Evolutionary conservation across 2,113 vertebrate genomes (phyloP).

Genomic region (Lethenteron camtschaticum): DNA sequence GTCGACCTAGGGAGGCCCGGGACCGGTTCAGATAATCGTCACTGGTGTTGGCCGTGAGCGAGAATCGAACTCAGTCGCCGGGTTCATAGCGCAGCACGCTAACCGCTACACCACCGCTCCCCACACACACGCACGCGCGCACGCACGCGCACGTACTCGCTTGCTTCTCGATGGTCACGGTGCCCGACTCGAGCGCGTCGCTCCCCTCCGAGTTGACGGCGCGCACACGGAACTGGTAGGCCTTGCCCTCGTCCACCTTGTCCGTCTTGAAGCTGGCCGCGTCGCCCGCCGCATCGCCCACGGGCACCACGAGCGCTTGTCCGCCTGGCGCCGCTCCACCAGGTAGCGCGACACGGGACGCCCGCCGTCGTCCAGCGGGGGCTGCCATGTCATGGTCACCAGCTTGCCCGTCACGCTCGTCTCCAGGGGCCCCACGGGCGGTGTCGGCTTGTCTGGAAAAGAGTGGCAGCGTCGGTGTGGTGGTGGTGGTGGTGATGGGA

Average conservation of each 20-base stretch:
- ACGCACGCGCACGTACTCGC: too few species aligned
- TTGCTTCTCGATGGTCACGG: slow-evolving; percentile 19
- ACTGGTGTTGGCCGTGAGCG: too few species aligned
- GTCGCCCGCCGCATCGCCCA: slow-evolving; percentile 20
- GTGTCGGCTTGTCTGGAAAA: slow-evolving; percentile 22
- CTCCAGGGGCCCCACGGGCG: slow-evolving; percentile 21
- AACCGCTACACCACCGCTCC: too few species aligned
- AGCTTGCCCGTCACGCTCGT: slow-evolving; percentile 17
- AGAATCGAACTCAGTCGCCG: too few species aligned
- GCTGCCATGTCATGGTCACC: slow-evolving; percentile 28
- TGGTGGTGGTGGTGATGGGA: not conserved
- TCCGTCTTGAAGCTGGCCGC: slow-evolving; percentile 28
- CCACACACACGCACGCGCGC: too few species aligned
- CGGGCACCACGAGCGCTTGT: slow-evolving; percentile 22
- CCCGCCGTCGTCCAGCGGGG: slow-evolving; percentile 19
- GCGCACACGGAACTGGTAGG: slow-evolving; percentile 42
- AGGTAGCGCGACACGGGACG: slow-evolving; percentile 22
- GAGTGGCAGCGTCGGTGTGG: not conserved
- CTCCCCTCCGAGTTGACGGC: slow-evolving; percentile 43
- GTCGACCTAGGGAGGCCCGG: too few species aligned
- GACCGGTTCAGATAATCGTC: too few species aligned
- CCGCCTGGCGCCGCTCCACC: slow-evolving; percentile 15
- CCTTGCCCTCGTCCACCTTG: slow-evolving; percentile 32
- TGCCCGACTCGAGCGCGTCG: slow-evolving; percentile 32
- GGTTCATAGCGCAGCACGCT: too few species aligned